Evolutionary conservation across 2,797 vertebrate species (phyloP), one percentile per base, ranked within the genome.

Genomic region (Pantherophis alleghaniensis): DNA sequence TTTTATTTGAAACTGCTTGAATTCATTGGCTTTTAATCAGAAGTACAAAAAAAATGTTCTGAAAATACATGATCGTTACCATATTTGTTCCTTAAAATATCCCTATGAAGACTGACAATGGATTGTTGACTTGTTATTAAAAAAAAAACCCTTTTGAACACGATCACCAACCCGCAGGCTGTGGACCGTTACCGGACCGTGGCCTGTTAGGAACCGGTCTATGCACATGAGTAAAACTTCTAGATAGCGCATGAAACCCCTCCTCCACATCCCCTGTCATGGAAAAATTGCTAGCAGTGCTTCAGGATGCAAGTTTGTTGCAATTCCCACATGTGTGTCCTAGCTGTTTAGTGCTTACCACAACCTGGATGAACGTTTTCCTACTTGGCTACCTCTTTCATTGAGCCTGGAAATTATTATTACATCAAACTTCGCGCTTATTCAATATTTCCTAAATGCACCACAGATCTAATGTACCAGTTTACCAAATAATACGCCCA

Each of bases 401-500:
- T 10, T 74, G 91, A 88, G 57, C 6, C 22, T 47, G 32, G 37
- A 22, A 37, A 42, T 10, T 6, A 18, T 18, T 16, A 61, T 0
- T 5, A 20, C 60, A 13, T 37, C 42, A 28, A 18, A 22, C 12
- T 37, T 24, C 1, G 26, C 32, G 12, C 24, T 28, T 20, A 6
- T 86, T 5, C 56, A 26, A 14, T 66, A 53, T 5, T 56, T 28
- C 22, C 47, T 26, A 79, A 22, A 37, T 5, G 2, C 5, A 26
- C 26, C n/a, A 26, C 37, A 63, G 91, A 16, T 0, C 51, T 0
- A 6, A 42, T 93, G 37, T 3, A 22, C 2, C n/a, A 11, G 0
- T 1, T 91, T 97, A 99, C 99, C 99, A 99, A 96, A 98, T 97
- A 20, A 96, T 94, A n/a, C 98, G 97, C 96, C 99, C 99, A 95